Conservation (phyloP, 2,113 vertebrate species). For the Parotia lawesii region DNA sequence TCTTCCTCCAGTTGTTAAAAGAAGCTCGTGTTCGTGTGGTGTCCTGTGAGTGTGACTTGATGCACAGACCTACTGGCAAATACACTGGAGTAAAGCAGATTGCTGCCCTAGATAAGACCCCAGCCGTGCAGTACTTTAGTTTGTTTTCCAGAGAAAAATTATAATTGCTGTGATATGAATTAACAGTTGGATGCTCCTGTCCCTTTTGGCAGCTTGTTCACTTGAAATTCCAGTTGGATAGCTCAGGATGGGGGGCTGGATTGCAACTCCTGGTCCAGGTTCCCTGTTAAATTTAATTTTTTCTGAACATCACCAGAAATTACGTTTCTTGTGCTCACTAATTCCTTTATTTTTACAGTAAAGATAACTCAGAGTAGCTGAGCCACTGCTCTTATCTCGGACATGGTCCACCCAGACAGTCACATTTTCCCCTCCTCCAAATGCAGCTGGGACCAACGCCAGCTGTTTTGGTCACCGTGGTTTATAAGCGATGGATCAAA, state of each 20-base stretch:
- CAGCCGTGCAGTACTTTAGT: background rate
- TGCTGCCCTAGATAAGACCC: background rate
- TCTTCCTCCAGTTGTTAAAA: background rate
- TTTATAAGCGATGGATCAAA: background rate
- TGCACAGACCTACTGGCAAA: background rate
- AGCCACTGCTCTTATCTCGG: background rate
- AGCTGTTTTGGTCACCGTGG: too few relatives aligned
- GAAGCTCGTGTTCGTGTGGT: background rate
- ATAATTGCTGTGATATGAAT: background rate
- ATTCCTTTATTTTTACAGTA: background rate
- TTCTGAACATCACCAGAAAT: background rate
- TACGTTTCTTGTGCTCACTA: background rate
- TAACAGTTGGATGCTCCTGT: background rate
- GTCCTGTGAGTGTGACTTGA: background rate
- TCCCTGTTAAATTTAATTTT: background rate
- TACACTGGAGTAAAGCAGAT: background rate
- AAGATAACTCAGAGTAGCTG: background rate
- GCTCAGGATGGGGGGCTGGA: background rate
- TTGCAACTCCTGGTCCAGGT: background rate
- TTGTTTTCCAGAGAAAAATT: background rate
- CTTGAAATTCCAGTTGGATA: background rate
- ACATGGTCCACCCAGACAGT: background rate
- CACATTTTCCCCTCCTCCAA: too few relatives aligned
- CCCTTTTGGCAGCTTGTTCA: background rate
- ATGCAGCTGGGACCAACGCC: rapidly evolving